Conservation (phyloP, 2,797 vertebrate species). For the Cyprinodon diabolis region DNA sequence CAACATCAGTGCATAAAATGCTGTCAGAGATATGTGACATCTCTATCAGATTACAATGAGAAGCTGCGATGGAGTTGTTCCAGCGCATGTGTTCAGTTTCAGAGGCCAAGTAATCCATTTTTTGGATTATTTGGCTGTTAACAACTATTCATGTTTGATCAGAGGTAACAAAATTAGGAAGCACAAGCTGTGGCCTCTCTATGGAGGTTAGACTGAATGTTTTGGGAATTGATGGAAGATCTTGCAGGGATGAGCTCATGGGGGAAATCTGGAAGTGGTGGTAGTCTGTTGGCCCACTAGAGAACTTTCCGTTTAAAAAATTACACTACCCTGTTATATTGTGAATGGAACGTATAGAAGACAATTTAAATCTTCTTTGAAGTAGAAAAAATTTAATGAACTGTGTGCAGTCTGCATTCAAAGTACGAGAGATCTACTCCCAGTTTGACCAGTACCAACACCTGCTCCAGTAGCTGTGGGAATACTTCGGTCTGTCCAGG, state of each 20-base stretch:
- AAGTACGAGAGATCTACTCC: no score
- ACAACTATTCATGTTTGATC: constrained; percentile 68
- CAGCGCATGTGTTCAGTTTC: constrained; percentile 60
- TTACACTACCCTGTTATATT: neutral
- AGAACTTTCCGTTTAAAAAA: neutral
- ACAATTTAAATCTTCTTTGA: neutral
- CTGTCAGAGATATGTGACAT: constrained; percentile 56
- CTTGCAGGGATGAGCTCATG: constrained; percentile 61
- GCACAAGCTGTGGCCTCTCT: constrained; percentile 37
- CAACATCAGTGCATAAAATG: constrained; percentile 65
- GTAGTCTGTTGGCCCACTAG: constrained; percentile 14
- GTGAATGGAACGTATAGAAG: neutral
- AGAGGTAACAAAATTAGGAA: constrained; percentile 63
- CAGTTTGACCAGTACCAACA: no score
- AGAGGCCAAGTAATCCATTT: constrained; percentile 44
- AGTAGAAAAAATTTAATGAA: no score
- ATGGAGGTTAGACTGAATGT: constrained; percentile 60
- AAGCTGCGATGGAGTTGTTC: constrained; percentile 47
- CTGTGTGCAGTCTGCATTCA: no score
- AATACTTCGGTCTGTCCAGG: no score
- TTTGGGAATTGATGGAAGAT: constrained; percentile 46
- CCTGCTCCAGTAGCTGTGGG: no score
- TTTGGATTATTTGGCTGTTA: constrained; percentile 62
- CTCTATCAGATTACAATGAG: constrained; percentile 51
- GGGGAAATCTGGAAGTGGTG: constrained; percentile 50